Conservation (phyloP, 2,113 vertebrate genomes). For the Tylochromis polylepis region DNA sequence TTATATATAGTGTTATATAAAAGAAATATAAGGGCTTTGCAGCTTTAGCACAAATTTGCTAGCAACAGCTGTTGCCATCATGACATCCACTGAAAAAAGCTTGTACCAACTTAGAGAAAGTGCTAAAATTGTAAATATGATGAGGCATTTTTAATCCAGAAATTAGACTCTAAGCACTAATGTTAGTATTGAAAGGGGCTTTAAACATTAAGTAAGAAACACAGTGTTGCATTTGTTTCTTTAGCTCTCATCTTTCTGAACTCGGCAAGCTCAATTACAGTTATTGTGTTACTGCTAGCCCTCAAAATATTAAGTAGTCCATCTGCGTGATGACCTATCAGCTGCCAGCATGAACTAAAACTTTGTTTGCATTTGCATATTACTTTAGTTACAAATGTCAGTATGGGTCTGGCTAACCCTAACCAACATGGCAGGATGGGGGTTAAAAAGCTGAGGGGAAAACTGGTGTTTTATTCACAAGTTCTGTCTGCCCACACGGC, state of each 20-base stretch:
- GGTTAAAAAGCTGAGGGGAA: not conserved
- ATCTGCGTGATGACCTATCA: not conserved
- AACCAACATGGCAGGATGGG: too few relatives aligned
- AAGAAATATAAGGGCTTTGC: not conserved
- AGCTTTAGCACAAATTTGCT: conserved; percentile 14
- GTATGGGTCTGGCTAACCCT: not conserved
- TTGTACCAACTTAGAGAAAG: not conserved
- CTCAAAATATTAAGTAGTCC: not conserved
- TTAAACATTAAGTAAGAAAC: not conserved
- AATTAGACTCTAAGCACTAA: not conserved
- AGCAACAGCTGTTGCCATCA: not conserved
- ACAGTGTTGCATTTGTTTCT: not conserved
- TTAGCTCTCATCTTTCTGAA: not conserved
- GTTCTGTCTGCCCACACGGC: not conserved
- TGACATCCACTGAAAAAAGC: not conserved
- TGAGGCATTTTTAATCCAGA: not conserved
- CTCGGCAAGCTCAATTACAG: not conserved
- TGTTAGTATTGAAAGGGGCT: not conserved
- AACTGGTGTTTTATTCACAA: not conserved
- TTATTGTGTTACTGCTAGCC: not conserved
- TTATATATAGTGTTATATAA: not conserved
- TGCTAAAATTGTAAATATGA: not conserved
- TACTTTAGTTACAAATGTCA: not conserved
- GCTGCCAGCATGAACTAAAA: not conserved
- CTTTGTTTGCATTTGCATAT: not conserved